Base-by-base conservation (phyloP, 2,797 vertebrate species). In the Oreortyx pictus region DNA sequence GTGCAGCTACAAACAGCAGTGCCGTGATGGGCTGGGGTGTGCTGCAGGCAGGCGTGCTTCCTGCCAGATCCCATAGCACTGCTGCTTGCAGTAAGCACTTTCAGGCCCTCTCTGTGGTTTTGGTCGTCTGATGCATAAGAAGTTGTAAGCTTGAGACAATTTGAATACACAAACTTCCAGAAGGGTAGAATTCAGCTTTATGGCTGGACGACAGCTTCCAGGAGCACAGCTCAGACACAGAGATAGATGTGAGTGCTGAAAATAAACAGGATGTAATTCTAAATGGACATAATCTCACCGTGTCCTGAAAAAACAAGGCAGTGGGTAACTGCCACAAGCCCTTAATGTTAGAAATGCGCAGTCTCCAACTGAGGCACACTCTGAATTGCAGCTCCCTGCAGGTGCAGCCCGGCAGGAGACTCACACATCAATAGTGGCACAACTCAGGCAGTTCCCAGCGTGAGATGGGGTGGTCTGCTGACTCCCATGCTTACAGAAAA, bases 71-170 rank as follows among this genome's bases (percentile, higher is more conserved):
- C 72, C 35, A 27, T 0, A 1, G 67, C 31, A 33, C 20, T 9
- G 31, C 11, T 15, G 7, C 33, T 33, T 5, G 66, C 3, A 2
- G 50, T 0, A 0, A 61, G 43, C 2, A 4, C 67, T 75, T 57
- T 52, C 41, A 41, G 65, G 39, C 65, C 82, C 61, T 57, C 59
- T 17, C 1, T 13, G 11, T 0, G 5, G 73, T 81, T 91, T 66
- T 61, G 70, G 20, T 88, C 50, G 22, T 88, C 22, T 43, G 52
- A 18, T 4, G 7, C 0, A 0, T 43, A 59, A 35, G 3, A 75
- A 70, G 29, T 50, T 14, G 13, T 0, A 5, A 83, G 61, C 0
- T 39, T 35, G 16, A 82, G 71, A 59, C 15, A 83, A 61, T 57
- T 13, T 12, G 22, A 19, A 52, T n/a, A 79, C 19, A 19, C 7